phyloP scores from a whole-genome alignment of 2,888 invertebrate genomes.

The Conops quadrifasciatus region DNA sequence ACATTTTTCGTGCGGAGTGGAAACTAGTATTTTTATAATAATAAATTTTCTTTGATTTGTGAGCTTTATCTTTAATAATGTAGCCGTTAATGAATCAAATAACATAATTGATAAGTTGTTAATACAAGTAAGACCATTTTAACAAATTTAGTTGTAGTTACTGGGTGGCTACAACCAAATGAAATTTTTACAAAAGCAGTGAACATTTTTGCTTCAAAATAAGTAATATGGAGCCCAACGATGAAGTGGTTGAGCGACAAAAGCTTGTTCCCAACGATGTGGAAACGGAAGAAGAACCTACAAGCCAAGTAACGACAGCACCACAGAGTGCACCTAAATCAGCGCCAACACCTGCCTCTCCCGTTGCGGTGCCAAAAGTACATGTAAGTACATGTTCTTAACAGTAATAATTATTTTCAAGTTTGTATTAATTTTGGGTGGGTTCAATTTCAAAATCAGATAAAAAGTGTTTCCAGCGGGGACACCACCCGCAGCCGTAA shows the following conservation, averaged over 20 bases:
- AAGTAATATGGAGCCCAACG: conserved; percentile 62
- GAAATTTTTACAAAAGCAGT: too few species aligned
- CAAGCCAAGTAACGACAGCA: conserved; percentile 49
- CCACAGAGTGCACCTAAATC: conserved; percentile 57
- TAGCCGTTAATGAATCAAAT: too few species aligned
- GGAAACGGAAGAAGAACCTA: conserved; percentile 63
- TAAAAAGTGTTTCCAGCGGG: conserved; percentile 64
- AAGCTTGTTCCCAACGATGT: conserved; percentile 64
- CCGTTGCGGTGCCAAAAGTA: conserved; percentile 60
- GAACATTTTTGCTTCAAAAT: not conserved
- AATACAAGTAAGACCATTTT: too few species aligned
- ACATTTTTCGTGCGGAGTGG: too few species aligned
- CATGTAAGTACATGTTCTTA: conserved; percentile 49
- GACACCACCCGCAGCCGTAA: conserved; percentile 64
- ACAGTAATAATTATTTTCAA: not conserved
- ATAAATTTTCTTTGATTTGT: too few species aligned
- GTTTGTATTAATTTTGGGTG: not conserved
- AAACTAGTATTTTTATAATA: too few species aligned
- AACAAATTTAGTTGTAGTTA: too few species aligned
- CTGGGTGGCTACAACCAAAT: too few species aligned
- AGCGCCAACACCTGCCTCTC: conserved; percentile 61
- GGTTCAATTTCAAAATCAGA: conserved; percentile 45
- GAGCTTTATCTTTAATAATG: too few species aligned
- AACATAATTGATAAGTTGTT: too few species aligned
- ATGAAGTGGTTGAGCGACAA: conserved; percentile 65